These are phyloP conservation scores for Pteronura brasiliensis DNA, from an alignment of 2,113 vertebrate species.

Conservation along the genomic window DNA sequence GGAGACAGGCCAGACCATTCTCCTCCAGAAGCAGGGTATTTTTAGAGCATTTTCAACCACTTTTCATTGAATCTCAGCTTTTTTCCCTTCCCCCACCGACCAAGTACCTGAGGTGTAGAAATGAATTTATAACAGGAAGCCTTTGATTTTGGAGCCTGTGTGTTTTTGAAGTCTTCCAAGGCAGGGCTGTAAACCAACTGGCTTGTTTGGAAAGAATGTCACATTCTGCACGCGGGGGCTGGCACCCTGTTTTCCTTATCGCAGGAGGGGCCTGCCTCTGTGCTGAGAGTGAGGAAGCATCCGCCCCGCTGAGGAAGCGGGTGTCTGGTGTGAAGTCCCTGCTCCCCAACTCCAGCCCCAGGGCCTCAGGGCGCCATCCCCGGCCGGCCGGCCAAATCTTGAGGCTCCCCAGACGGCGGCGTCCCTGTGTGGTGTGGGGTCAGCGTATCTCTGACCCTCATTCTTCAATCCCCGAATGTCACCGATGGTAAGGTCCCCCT, in stretches of 20 bases:
- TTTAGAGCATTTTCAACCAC: slow-evolving; percentile 27
- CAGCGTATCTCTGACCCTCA: fast-evolving
- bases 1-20: fast-evolving
- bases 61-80: slow-evolving; percentile 74
- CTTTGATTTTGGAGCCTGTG: slow-evolving; percentile 83
- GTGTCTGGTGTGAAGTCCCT: not conserved
- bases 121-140: slow-evolving; percentile 87
- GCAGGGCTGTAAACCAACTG: slow-evolving; percentile 14
- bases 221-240: not conserved
- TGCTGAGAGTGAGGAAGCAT: not conserved
- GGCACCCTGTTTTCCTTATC: not conserved
- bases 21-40: not conserved
- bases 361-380: not conserved
- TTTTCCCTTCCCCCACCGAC: slow-evolving; percentile 54
- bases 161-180: slow-evolving; percentile 66
- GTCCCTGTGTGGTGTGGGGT: fast-evolving
- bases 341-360: not conserved
- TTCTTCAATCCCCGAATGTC: not conserved
- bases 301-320: not conserved
- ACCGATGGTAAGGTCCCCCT: not conserved
- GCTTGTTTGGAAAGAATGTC: slow-evolving; percentile 12
- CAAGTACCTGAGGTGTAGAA: slow-evolving; percentile 75
- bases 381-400: not conserved
- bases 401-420: not conserved
- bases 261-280: not conserved